These are phyloP conservation scores for Acrobasis suavella DNA, from an alignment of 2,888 invertebrate genomes.

Conservation along the genomic window DNA sequence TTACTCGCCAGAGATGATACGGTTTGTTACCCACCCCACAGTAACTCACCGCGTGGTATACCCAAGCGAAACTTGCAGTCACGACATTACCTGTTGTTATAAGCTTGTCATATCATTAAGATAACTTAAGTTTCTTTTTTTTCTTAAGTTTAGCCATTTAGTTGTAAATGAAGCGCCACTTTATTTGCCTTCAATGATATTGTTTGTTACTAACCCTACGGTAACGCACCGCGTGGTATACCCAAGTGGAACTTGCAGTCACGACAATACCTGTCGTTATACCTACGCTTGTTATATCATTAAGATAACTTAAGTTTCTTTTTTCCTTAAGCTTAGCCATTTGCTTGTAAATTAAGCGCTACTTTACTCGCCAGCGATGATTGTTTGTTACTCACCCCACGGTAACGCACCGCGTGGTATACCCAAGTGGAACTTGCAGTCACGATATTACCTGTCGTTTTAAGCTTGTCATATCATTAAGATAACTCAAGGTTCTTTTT, in stretches of 20 bases:
- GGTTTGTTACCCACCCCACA: conserved; percentile 40
- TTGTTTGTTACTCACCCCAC: conserved; percentile 40
- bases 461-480: too few species aligned
- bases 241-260: conserved; percentile 37
- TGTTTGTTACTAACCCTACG: conserved; percentile 39
- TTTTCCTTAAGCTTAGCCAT: too few species aligned
- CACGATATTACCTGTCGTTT: conserved; percentile 22
- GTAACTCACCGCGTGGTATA: conserved; percentile 44
- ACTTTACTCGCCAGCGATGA: conserved; percentile 26
- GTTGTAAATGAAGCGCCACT: neutral
- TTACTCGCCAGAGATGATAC: conserved; percentile 30
- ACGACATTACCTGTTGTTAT: conserved; percentile 18
- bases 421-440: conserved; percentile 37
- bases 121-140: too few species aligned
- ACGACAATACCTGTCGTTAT: conserved; percentile 18
- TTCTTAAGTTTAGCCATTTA: too few species aligned
- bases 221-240: conserved; percentile 44
- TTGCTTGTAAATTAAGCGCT: neutral
- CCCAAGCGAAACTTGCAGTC: conserved; percentile 37
- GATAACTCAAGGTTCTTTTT: too few species aligned
- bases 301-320: too few species aligned
- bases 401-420: conserved; percentile 43
- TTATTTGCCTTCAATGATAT: conserved; percentile 30
- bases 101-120: too few species aligned
- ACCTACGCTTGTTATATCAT: too few species aligned